A percentile compares a stretch with the other conserved stretches of the same genome.
These are phyloP conservation scores for Brassicogethes aeneus DNA, from an alignment of 2,888 invertebrate species.

Conservation along the genomic window DNA sequence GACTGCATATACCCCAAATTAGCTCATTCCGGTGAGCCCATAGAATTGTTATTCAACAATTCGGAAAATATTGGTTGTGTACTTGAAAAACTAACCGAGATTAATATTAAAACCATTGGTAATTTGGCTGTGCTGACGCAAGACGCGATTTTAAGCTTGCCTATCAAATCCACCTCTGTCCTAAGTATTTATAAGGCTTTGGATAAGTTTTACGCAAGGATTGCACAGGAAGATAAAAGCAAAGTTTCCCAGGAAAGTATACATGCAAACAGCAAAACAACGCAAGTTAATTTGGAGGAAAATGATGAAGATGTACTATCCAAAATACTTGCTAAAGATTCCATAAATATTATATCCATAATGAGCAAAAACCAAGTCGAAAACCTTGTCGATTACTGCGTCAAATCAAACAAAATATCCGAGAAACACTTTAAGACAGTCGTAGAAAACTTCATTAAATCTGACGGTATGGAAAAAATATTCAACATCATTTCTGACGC, in stretches of 20 bases:
- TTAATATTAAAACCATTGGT: background rate
- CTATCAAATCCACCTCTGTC: background rate
- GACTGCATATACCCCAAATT: background rate
- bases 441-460: no score
- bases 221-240: no score
- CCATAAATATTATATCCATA: no score
- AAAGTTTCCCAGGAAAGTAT: no score
- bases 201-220: background rate
- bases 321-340: background rate
- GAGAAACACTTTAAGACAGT: no score
- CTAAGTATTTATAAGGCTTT: background rate
- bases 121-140: background rate
- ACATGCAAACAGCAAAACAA: background rate
- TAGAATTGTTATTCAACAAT: background rate
- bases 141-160: background rate
- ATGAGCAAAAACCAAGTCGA: no score
- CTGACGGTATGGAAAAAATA: no score
- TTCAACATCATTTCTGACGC: no score
- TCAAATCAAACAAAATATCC: no score
- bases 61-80: background rate
- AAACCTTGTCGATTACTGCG: no score
- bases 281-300: background rate
- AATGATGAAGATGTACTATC: background rate
- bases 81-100: background rate
- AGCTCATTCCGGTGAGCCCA: background rate